Evolutionary conservation across 2,888 invertebrate genomes (phyloP).

Genomic region (Drosophila atripex): DNA sequence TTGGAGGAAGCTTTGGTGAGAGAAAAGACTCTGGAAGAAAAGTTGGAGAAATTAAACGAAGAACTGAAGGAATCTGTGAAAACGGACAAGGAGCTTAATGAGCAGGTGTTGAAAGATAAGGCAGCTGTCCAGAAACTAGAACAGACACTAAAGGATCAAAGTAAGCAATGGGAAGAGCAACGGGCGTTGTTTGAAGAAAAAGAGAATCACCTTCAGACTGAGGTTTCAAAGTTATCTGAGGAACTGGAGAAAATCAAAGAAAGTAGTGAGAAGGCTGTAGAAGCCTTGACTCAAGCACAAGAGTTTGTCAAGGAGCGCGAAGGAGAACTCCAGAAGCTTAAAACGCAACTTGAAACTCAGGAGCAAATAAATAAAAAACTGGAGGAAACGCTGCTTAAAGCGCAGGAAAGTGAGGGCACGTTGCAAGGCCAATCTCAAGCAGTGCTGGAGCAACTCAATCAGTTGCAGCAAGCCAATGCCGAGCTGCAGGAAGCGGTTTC

Average conservation of each 20-base stretch:
- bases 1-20: constrained; percentile 6
- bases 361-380: constrained; percentile 53
- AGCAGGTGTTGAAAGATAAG: constrained; percentile 13
- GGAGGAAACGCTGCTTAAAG: constrained; percentile 36
- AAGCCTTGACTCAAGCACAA: constrained; percentile 7
- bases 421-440: constrained; percentile 39
- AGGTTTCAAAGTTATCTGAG: constrained; percentile 31
- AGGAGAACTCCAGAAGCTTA: constrained; percentile 7
- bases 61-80: constrained; percentile 9
- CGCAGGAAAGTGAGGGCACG: constrained; percentile 44
- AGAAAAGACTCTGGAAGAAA: constrained; percentile 1
- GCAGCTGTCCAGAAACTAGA: constrained; percentile 29
- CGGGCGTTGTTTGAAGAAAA: constrained; percentile 2
- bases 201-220: constrained; percentile 41
- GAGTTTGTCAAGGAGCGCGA: constrained; percentile 14
- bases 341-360: constrained; percentile 38
- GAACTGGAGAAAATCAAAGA: constrained; percentile 20
- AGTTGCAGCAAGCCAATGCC: constrained; percentile 20
- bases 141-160: constrained; percentile 51
- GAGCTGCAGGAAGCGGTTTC: constrained; percentile 12
- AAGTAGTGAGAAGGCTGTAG: constrained; percentile 8
- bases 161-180: constrained; percentile 35
- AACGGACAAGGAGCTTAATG: not conserved
- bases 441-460: constrained; percentile 37
- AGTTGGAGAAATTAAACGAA: constrained; percentile 10